Evolutionary conservation across 2,888 invertebrate genomes (phyloP).

Genomic region (Nipponacmea schrenckii): DNA sequence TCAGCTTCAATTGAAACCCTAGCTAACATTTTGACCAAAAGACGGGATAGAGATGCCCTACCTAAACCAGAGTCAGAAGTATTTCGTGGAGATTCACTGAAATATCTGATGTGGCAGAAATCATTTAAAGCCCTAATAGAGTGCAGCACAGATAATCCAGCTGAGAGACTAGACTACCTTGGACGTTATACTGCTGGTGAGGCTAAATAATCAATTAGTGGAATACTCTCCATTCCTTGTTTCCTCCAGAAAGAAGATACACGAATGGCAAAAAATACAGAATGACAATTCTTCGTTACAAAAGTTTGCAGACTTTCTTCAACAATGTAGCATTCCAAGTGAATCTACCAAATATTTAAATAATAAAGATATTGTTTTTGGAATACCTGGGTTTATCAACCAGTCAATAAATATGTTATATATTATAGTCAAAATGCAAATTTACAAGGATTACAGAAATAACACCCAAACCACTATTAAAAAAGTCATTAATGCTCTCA

Average conservation of each 20-base stretch:
- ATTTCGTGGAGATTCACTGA: background rate
- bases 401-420: too few relatives aligned
- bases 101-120: background rate
- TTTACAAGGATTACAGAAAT: too few relatives aligned
- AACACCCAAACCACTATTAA: too few relatives aligned
- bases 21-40: background rate
- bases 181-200: conserved; percentile 1
- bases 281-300: background rate
- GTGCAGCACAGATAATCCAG: background rate
- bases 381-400: too few relatives aligned
- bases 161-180: background rate
- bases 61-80: background rate
- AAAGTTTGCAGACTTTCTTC: background rate
- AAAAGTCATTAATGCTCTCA: too few relatives aligned
- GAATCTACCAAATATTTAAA: background rate
- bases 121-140: background rate
- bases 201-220: background rate
- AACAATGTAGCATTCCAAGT: background rate
- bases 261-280: background rate
- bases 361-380: too few relatives aligned
- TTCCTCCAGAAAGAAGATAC: background rate
- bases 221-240: background rate
- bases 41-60: background rate
- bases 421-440: too few relatives aligned
- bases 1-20: background rate